Evolutionary conservation across 2,113 vertebrate genomes (phyloP), one percentile per base, ranked within the genome.

Genomic region (Forbesichthys agassizii): DNA sequence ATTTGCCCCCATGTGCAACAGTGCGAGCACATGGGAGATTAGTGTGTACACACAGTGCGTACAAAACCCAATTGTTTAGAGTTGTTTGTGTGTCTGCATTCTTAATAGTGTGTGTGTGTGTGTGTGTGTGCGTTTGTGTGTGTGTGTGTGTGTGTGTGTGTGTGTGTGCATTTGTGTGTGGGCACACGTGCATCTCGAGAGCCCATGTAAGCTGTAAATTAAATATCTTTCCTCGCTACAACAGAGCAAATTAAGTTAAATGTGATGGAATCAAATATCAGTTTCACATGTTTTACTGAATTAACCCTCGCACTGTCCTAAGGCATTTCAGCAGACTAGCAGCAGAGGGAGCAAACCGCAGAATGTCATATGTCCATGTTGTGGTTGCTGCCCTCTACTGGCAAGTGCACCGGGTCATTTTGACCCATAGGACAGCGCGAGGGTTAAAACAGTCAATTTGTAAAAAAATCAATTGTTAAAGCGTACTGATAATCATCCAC

Each of bases 101-200:
- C 52, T 73, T 47, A 6, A 69, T 58, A 47, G 9, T 33, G 65
- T 47, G 56, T 48, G 33, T 64, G 62, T 77, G n/a, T 55, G 51
- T 55, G 61, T 68, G 63, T 68, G 62, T 52, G n/a, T 4, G 59
- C 36, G 18, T 12, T 48, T 27, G 16, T 7, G 14, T 63, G 52
- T 12, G 18, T 60, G 60, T 64, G 46, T 63, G 52, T 12, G 18
- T 60, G 60, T 64, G 46, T 12, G 52, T 27, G 16, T 7, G 14
- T 63, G 52, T 12, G 18, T 60, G 60, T 64, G 46, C 57, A 14
- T 7, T 14, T 63, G 52, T 12, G 18, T 60, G 60, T 64, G 46
- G 53, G 56, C 55, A 61, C 0, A 11, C 4, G 8, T 54, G 36
- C 27, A 27, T 27, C 36, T 42, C 36, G 7, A 8, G 33, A 48